Conservation (phyloP, 2,113 vertebrate species). For the Struthidea cinerea region DNA sequence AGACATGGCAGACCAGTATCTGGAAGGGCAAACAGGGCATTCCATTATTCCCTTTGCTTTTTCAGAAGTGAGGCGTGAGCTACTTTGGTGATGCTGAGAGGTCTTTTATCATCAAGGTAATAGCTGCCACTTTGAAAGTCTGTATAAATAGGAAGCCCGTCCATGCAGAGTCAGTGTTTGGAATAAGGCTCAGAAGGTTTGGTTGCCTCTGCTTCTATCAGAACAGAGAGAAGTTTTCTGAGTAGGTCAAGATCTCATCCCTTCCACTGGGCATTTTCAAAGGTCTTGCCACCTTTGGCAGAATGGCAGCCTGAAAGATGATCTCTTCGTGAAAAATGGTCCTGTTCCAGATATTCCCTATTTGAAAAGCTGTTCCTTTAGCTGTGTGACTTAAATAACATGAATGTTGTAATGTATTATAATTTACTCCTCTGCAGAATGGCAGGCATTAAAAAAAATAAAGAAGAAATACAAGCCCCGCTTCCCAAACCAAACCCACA, state of each 20-base stretch:
- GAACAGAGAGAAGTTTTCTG: neutral
- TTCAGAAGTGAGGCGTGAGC: neutral
- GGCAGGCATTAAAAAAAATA: neutral
- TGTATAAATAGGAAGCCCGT: neutral
- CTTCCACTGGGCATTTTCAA: neutral
- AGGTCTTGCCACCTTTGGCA: neutral
- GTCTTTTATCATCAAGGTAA: neutral
- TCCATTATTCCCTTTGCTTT: neutral
- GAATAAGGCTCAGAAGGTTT: neutral
- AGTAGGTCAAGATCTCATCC: neutral
- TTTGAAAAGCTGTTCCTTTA: neutral
- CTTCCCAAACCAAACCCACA: rapidly evolving
- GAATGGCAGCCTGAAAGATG: neutral
- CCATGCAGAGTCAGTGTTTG: neutral
- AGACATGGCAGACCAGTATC: neutral
- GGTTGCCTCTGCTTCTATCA: neutral
- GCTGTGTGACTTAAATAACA: neutral
- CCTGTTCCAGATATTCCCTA: neutral
- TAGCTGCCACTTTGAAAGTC: neutral
- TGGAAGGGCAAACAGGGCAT: neutral
- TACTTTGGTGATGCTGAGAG: neutral
- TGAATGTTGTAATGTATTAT: neutral
- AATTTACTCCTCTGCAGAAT: neutral
- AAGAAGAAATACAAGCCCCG: neutral
- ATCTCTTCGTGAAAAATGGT: neutral